Evolutionary conservation across 2,888 invertebrate genomes (phyloP).

Genomic region (Parasteatoda lunata): DNA sequence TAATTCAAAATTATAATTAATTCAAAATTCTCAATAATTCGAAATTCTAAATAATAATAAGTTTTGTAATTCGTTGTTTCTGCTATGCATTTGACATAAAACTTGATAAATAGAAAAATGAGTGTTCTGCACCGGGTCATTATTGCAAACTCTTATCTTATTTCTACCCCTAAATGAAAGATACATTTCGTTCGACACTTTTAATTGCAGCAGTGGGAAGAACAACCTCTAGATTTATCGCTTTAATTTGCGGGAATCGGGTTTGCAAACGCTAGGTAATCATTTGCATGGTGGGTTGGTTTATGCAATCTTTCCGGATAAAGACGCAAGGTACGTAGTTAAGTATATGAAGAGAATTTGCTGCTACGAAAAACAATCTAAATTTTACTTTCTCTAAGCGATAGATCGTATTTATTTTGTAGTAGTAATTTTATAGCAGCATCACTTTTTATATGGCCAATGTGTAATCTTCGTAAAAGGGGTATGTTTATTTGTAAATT

Average conservation of each 20-base stretch:
- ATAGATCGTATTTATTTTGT: slow-evolving; percentile 9
- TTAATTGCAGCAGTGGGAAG: slow-evolving; percentile 51
- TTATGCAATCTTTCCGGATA: slow-evolving; percentile 11
- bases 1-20: too few species aligned
- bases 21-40: too few species aligned
- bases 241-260: slow-evolving; percentile 37
- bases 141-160: slow-evolving; percentile 37
- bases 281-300: slow-evolving; percentile 31
- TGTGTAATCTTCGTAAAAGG: too few species aligned
- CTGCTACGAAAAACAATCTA: slow-evolving; percentile 10
- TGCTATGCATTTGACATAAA: too few species aligned
- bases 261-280: slow-evolving; percentile 18
- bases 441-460: too few species aligned
- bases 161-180: slow-evolving; percentile 46
- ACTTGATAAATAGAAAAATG: slow-evolving; percentile 29
- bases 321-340: background rate
- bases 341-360: background rate
- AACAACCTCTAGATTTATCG: slow-evolving; percentile 43
- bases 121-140: slow-evolving; percentile 39
- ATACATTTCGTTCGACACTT: slow-evolving; percentile 51
- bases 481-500: too few species aligned
- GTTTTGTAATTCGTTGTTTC: too few species aligned
- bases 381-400: background rate
- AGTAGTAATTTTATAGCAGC: background rate
- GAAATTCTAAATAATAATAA: too few species aligned